Evolutionary conservation across 2,797 vertebrate species (phyloP), one percentile per base, ranked within the genome.

Genomic region (Protonibea diacanthus): DNA sequence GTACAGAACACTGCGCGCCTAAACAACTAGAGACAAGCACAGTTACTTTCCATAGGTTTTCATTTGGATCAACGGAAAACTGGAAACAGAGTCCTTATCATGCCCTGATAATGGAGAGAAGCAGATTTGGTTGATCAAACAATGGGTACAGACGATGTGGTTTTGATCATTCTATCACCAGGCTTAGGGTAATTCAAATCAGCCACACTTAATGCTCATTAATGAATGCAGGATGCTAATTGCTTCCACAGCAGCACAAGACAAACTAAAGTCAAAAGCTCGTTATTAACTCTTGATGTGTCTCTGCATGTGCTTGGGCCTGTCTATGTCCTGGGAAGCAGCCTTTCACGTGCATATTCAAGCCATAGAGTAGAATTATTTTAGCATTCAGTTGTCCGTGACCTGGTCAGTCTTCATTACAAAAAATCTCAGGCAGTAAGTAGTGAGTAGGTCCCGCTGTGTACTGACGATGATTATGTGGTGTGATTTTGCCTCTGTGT

Each of bases 161-260:
- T 27, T 47, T 33, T 76, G 40, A 55, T 44, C 15, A 4, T 44
- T 69, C 27, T 55, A 33, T 15, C 15, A 9, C 15, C 6, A 15
- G 21, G 29, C 11, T 27, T 11, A 33, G 25, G 17, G 20, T n/a
- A 27, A 48, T 33, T 21, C 20, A 65, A 65, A 15, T 4, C 10
- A 56, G 56, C 2, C 56, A 17, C 9, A 27, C 13, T 18, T 18
- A 60, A 45, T 14, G 27, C 14, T 48, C 42, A 33, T 17, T 21
- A 44, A 58, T 58, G n/a, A 51, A 57, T 6, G 51, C 38, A 73
- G 64, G 17, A 55, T 52, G 5, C 45, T 27, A 42, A 67, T 20
- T 13, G 21, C 12, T 55, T 45, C 18, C 20, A n/a, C 29, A 11
- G 44, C 53, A 15, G 10, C 53, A 48, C 20, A 53, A 52, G 20